Conservation (phyloP, 2,113 vertebrate genomes). For the rabbit (Oryctolagus cuniculus) region DNA sequence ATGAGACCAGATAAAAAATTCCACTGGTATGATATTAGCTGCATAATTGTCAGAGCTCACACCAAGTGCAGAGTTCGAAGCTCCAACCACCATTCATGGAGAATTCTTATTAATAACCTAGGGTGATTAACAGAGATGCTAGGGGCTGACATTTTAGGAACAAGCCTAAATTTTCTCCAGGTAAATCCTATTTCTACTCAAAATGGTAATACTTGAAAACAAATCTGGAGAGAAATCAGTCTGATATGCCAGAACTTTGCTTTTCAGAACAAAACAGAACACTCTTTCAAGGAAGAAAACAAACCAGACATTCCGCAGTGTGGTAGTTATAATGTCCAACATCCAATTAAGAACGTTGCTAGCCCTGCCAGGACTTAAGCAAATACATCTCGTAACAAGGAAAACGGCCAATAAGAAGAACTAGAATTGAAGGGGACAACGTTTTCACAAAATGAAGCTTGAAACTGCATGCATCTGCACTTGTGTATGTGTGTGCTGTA, state of each 20-base stretch:
- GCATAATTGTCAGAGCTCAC: too few relatives aligned
- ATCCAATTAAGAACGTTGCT: not conserved
- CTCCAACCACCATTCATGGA: not conserved
- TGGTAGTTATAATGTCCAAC: not conserved
- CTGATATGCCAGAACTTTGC: not conserved
- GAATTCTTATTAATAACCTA: too few relatives aligned
- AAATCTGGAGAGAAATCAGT: not conserved
- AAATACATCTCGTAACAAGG: not conserved
- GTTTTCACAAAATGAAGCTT: too few relatives aligned
- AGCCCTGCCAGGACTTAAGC: not conserved
- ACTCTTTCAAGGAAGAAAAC: not conserved
- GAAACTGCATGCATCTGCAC: too few relatives aligned
- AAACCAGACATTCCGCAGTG: not conserved
- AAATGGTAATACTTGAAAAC: not conserved
- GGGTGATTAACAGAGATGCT: not conserved
- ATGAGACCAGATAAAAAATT: not conserved
- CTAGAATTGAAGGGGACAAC: not conserved
- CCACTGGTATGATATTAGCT: not conserved
- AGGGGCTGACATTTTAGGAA: not conserved
- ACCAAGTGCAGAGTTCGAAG: rapidly evolving
- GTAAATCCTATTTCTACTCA: not conserved
- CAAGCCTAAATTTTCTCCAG: not conserved
- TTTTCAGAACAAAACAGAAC: not conserved
- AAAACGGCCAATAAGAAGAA: not conserved
- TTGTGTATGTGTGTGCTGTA: too few relatives aligned